A percentile compares a stretch with the other conserved stretches of the same genome.
These are phyloP conservation scores for Urophycis tenuis DNA, from an alignment of 2,797 vertebrate species.

Conservation along the genomic window DNA sequence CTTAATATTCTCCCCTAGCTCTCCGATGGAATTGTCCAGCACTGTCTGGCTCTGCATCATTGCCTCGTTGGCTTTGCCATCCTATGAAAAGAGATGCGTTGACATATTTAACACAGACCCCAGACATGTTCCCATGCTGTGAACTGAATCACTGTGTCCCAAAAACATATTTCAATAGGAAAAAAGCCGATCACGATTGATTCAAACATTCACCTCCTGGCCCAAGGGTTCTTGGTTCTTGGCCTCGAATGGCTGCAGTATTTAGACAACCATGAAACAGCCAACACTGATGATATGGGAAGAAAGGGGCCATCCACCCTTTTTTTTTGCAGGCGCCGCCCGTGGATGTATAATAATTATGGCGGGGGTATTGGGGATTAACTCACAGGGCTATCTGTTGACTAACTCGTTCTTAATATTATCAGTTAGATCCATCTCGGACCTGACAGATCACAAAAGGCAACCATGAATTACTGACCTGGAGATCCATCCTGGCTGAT, in stretches of 20 bases:
- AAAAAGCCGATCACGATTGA: not conserved
- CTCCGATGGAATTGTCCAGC: slow-evolving; percentile 33
- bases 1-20: slow-evolving; percentile 26
- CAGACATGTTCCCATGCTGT: not conserved
- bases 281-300: slow-evolving; percentile 12
- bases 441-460: not conserved
- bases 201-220: not conserved
- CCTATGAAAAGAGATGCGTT: slow-evolving; percentile 23
- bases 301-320: too few species aligned
- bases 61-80: not conserved
- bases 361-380: not conserved
- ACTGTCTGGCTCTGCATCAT: slow-evolving; percentile 10
- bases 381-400: not conserved
- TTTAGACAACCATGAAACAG: not conserved
- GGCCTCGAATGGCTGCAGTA: not conserved
- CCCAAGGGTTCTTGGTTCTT: not conserved
- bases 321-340: too few species aligned
- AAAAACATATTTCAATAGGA: not conserved
- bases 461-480: not conserved
- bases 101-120: not conserved
- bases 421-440: too few species aligned
- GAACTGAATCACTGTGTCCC: not conserved
- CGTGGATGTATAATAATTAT: not conserved
- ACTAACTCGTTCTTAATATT: not conserved
- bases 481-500: not conserved